These are phyloP conservation scores for Heterotilapia buettikoferi DNA, from an alignment of 2,113 vertebrate genomes.

Conservation along the genomic window DNA sequence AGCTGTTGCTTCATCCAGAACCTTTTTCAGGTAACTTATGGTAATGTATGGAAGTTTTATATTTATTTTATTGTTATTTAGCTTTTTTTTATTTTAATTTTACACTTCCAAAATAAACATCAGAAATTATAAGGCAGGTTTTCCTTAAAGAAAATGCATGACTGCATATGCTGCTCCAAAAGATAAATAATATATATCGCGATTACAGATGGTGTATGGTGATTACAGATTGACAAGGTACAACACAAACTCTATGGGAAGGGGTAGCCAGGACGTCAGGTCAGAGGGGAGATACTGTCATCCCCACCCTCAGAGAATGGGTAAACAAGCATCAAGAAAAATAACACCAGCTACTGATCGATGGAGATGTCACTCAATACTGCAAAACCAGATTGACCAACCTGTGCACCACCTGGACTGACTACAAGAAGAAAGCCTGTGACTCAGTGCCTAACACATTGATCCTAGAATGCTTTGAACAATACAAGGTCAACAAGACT, in stretches of 20 bases:
- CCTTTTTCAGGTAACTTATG: background rate
- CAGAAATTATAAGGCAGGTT: background rate
- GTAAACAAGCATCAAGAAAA: background rate
- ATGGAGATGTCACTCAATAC: background rate
- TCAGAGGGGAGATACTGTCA: background rate
- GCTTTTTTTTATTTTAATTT: background rate
- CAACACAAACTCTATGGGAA: background rate
- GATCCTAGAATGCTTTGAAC: background rate
- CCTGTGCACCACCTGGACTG: background rate
- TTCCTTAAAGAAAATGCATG: background rate
- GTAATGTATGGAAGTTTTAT: background rate
- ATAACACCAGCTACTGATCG: background rate
- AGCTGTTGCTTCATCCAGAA: background rate
- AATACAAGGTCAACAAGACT: background rate
- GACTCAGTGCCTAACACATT: background rate
- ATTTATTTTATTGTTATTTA: background rate
- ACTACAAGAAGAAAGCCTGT: background rate
- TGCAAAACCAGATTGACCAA: background rate
- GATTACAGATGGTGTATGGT: too few relatives aligned
- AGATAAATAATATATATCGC: background rate
- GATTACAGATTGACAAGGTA: background rate
- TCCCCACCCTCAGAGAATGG: background rate
- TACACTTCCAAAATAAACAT: background rate
- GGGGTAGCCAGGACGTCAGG: background rate
- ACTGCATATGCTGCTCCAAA: background rate